Percentiles rank a stretch among this genome's conserved stretches.
Conservation (phyloP, 2,888 invertebrate species). For the Ceriagrion tenellum region DNA sequence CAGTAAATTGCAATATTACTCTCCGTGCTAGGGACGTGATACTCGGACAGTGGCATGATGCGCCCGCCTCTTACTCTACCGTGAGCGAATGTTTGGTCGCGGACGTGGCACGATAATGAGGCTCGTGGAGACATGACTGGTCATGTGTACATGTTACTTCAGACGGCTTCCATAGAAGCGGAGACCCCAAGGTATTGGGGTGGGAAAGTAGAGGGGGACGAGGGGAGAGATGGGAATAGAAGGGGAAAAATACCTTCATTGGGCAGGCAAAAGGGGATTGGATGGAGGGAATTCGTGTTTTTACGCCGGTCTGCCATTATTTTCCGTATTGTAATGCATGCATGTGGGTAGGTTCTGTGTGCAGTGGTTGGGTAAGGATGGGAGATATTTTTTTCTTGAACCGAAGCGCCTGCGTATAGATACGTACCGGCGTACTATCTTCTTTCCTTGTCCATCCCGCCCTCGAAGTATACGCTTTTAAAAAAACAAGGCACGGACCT, state of each 20-base stretch:
- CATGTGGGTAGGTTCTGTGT: slow-evolving; percentile 21
- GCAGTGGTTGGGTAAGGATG: not conserved
- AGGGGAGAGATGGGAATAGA: not conserved
- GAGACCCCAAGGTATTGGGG: not conserved
- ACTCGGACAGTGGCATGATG: not conserved
- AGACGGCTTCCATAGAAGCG: not conserved
- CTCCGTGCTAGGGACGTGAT: too few relatives aligned
- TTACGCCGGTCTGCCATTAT: slow-evolving; percentile 9
- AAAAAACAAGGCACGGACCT: slow-evolving; percentile 13
- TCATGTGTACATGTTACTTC: not conserved
- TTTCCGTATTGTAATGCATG: slow-evolving; percentile 25
- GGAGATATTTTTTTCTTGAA: not conserved
- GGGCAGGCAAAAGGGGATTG: not conserved
- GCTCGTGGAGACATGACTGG: not conserved
- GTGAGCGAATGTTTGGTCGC: not conserved
- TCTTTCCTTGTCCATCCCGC: not conserved
- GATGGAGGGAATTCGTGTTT: not conserved
- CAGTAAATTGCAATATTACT: too few relatives aligned
- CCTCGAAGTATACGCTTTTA: not conserved
- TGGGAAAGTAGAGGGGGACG: not conserved
- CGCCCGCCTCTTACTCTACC: not conserved
- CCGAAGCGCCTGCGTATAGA: not conserved
- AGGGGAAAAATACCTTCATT: not conserved
- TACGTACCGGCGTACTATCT: not conserved
- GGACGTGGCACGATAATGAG: not conserved